Evolutionary conservation across 2,113 vertebrate species (phyloP), one percentile per base, ranked within the genome.

Genomic region (Nerophis lumbriciformis): DNA sequence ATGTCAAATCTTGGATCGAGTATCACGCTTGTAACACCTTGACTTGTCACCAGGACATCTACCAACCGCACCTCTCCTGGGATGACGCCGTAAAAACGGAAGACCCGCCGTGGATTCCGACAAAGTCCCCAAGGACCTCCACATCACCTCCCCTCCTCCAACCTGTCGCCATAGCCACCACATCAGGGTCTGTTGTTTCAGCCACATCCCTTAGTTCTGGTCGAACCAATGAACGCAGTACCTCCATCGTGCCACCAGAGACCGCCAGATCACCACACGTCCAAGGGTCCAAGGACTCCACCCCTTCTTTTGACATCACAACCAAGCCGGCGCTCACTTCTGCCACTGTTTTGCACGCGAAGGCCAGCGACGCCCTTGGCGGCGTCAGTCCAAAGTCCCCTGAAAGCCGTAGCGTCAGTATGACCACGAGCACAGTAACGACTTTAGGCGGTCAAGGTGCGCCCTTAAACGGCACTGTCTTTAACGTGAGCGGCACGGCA

Each of bases 401-500:
- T 48, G 28, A 68, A n/a, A 48, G 36, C 37, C 10, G 35, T 16
- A 11, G 2, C 9, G 11, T 52, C 2, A 59, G 38, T 19, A 51
- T 60, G 4, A 61, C 69, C 0, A 5, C 58, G 10, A 5, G 73
- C 1, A 11, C 36, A 1, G 38, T 51, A 9, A 50, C 48, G 8
- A 49, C 8, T 5, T 6, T 61, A 54, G 63, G 66, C 8, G 53
- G 36, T 44, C 39, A 54, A 45, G 8, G 52, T 53, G 12, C 73
- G 62, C 61, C 64, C 28, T 42, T 51, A 7, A 5, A 51, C 48
- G 54, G 48, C 38, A 15, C 50, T 44, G 56, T 48, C 6, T 16
- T 15, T 35, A 19, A 82, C 8, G 75, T 67, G 5, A 67, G 48
- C 37, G 69, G 60, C 28, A 84, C 90, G 14, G 64, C 86, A 15